Evolutionary conservation across 1,140 invertebrate genomes (phyloP).

Genomic region (Pomacea maculata): DNA sequence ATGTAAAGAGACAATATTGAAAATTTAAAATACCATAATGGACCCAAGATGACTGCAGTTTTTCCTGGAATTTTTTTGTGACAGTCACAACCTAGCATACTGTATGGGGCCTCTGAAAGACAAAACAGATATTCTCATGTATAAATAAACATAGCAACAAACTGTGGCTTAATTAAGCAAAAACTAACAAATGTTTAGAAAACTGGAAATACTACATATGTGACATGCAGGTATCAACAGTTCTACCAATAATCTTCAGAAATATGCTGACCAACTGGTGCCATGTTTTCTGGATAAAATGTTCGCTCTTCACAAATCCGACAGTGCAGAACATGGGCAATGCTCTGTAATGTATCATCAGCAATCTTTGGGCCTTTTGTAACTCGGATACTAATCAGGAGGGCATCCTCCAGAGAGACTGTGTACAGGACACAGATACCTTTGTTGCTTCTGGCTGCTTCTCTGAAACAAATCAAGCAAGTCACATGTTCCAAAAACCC

Average conservation of each 20-base stretch:
- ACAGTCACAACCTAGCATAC: slow-evolving; percentile 46
- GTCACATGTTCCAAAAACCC: neutral
- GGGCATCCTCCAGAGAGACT: slow-evolving; percentile 52
- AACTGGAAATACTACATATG: neutral
- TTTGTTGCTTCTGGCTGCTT: slow-evolving; percentile 62
- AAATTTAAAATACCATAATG: slow-evolving; percentile 40
- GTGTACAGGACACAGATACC: slow-evolving; percentile 56
- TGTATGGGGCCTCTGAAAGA: slow-evolving; percentile 48
- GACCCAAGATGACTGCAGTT: slow-evolving; percentile 50
- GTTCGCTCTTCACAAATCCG: slow-evolving; percentile 63
- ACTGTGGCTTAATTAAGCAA: neutral
- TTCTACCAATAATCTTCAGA: neutral
- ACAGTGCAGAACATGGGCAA: slow-evolving; percentile 59
- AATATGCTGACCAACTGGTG: slow-evolving; percentile 49
- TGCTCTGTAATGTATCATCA: slow-evolving; percentile 46
- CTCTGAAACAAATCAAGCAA: slow-evolving; percentile 37
- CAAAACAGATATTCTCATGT: neutral
- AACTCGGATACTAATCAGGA: slow-evolving; percentile 55
- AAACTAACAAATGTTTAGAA: neutral
- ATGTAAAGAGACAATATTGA: too few species aligned
- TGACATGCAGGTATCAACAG: neutral
- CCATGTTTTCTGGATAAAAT: slow-evolving; percentile 52
- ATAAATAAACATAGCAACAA: too few species aligned
- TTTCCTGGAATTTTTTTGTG: slow-evolving; percentile 43
- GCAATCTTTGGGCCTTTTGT: slow-evolving; percentile 53